These are phyloP conservation scores for Ecliptopera silaceata DNA, from an alignment of 2,888 invertebrate species.

Conservation along the genomic window DNA sequence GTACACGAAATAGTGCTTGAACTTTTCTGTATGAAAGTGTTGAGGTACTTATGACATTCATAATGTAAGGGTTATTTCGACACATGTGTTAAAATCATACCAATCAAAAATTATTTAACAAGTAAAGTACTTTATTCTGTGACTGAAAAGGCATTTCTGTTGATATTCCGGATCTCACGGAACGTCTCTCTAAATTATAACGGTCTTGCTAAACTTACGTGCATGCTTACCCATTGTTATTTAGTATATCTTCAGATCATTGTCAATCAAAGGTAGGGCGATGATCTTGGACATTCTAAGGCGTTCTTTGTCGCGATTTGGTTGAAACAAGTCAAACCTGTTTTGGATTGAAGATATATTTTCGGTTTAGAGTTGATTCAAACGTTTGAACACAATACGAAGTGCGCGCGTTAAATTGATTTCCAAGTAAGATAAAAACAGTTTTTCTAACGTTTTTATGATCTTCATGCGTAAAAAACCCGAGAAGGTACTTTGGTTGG, in stretches of 20 bases:
- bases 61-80: neutral
- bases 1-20: no score
- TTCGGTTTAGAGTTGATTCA: conserved; percentile 11
- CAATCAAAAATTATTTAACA: no score
- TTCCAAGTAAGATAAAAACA: conserved; percentile 35
- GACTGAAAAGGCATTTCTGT: neutral
- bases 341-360: conserved; percentile 29
- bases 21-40: neutral
- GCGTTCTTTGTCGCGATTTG: conserved; percentile 46
- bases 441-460: conserved; percentile 34
- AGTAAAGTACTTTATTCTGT: neutral
- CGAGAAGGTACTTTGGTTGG: conserved; percentile 14
- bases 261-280: conserved; percentile 57
- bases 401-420: conserved; percentile 34
- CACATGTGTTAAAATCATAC: no score
- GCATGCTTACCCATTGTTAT: conserved; percentile 30
- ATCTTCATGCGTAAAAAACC: conserved; percentile 30
- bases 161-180: conserved; percentile 57
- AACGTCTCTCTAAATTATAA: conserved; percentile 65
- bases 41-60: neutral
- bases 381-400: neutral
- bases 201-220: conserved; percentile 47
- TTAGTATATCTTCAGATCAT: conserved; percentile 43
- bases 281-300: conserved; percentile 45
- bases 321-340: conserved; percentile 48